phyloP scores from a whole-genome alignment of 1,140 invertebrate genomes.

The Platyura marginata region DNA sequence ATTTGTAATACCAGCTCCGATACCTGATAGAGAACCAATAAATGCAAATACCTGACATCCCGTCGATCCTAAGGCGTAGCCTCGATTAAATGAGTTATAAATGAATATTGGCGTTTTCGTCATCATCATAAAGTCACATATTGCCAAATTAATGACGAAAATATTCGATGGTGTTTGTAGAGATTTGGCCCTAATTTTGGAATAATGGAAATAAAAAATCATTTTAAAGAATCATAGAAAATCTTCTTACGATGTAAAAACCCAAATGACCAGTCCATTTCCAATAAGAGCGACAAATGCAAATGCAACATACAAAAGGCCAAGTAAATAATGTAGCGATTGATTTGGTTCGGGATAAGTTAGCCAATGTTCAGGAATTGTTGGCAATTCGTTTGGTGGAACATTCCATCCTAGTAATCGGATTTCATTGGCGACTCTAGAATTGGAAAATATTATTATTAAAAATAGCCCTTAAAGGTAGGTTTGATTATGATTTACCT shows the following conservation, averaged over 20 bases:
- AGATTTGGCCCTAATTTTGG: slow-evolving; percentile 48
- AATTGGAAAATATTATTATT: background rate
- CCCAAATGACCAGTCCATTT: slow-evolving; percentile 77
- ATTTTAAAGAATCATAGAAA: too few relatives aligned
- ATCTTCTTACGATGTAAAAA: slow-evolving; percentile 68
- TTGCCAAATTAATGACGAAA: slow-evolving; percentile 71
- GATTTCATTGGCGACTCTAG: slow-evolving; percentile 7
- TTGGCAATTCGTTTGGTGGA: slow-evolving; percentile 48
- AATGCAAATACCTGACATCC: slow-evolving; percentile 63
- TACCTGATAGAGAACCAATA: slow-evolving; percentile 59
- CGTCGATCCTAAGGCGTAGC: slow-evolving; percentile 47
- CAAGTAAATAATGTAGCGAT: slow-evolving; percentile 64
- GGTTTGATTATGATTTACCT: background rate
- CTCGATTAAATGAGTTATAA: slow-evolving; percentile 63
- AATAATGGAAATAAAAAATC: background rate
- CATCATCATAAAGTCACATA: slow-evolving; percentile 80
- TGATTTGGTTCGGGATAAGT: slow-evolving; percentile 59
- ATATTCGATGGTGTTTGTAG: slow-evolving; percentile 78
- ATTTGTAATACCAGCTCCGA: slow-evolving; percentile 62
- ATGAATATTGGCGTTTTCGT: slow-evolving; percentile 72
- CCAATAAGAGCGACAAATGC: slow-evolving; percentile 58
- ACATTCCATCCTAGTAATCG: slow-evolving; percentile 59
- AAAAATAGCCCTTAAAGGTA: background rate
- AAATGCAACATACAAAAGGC: slow-evolving; percentile 60
- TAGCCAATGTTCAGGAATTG: slow-evolving; percentile 70